Percentiles rank a stretch among this genome's conserved stretches.
Evolutionary conservation across 2,797 vertebrate species (phyloP).

Genomic region (Aythya fuligula): DNA sequence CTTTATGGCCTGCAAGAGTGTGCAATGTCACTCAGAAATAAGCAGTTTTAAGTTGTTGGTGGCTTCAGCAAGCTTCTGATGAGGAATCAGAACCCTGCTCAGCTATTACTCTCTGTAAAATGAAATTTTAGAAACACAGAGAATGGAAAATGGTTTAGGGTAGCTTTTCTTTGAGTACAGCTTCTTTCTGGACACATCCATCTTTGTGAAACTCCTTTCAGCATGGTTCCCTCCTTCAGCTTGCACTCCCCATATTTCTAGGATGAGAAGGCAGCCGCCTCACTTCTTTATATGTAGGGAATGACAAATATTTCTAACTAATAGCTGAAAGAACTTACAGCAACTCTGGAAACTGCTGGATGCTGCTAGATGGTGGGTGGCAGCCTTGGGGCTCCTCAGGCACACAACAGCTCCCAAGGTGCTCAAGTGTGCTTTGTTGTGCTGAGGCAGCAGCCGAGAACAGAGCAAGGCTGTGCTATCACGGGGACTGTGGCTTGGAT

Average conservation of each 20-base stretch:
- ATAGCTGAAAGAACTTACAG: neutral
- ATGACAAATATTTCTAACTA: neutral
- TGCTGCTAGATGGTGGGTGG: neutral
- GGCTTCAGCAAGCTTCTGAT: neutral
- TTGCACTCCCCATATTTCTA: neutral
- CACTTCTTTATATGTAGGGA: neutral
- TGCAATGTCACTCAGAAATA: neutral
- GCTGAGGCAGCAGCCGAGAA: neutral
- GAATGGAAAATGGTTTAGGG: neutral
- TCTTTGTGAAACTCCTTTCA: neutral
- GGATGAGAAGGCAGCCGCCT: neutral
- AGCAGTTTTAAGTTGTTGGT: neutral
- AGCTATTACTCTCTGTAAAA: neutral
- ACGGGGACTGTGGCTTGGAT: neutral
- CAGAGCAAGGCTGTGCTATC: neutral
- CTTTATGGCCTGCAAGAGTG: neutral
- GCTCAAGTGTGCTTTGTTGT: neutral
- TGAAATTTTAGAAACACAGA: neutral
- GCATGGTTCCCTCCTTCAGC: neutral
- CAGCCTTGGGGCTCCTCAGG: neutral
- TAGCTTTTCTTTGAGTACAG: neutral
- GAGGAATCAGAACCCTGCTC: neutral
- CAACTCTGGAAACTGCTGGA: neutral
- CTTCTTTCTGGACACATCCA: neutral
- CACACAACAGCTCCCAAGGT: slow-evolving; percentile 21